Base-by-base conservation (phyloP, 2,113 vertebrate species). In the Podilymbus podiceps region DNA sequence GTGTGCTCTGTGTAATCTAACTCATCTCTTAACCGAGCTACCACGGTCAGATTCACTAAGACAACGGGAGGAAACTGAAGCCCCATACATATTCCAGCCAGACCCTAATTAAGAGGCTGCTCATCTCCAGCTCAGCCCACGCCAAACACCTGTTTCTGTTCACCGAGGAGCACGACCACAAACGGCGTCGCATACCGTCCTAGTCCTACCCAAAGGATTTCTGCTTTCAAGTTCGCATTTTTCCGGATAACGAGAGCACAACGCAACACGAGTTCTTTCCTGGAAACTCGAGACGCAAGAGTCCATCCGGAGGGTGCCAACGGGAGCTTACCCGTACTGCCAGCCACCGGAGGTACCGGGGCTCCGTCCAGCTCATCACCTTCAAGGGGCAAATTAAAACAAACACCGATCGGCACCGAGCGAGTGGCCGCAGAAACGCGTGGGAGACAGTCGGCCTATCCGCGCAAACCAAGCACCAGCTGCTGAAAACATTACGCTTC, bases 241-340 rank as follows among this genome's bases (percentile, higher is more conserved):
- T 74, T 82, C 85, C 93, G 93, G 89, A 91, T 84, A 93, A 95
- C 75, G 85, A 89, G 96, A 95, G 85, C 77, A 94, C 94, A 97
- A 95, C 95, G 94, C 95, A 96, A 96, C 66, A 89, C 9, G 3
- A 97, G 92, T 83, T 90, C 85, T 95, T 75, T 96, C 90, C 95
- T 92, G 89, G 95, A 97, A 97, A 79, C 94, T 84, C 91, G 86
- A 73, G 94, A 96, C 15, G 93, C 52, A 90, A 94, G 76, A 97
- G 95, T 52, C 80, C 9, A 50, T 64, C 90, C 69, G 92, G 95
- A 96, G 96, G 95, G 76, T 19, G 71, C 24, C 20, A 92, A 33
- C 15, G 44, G 76, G 93, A 95, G 35, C 50, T 27, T 31, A 60
- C 44, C 84, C 47, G 24, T 35, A 30, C 77, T 50, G 60, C 87